Evolutionary conservation across 92 coral and sea anemone genomes (phyloP).

Genomic region (Chrysogorgia sp.): DNA sequence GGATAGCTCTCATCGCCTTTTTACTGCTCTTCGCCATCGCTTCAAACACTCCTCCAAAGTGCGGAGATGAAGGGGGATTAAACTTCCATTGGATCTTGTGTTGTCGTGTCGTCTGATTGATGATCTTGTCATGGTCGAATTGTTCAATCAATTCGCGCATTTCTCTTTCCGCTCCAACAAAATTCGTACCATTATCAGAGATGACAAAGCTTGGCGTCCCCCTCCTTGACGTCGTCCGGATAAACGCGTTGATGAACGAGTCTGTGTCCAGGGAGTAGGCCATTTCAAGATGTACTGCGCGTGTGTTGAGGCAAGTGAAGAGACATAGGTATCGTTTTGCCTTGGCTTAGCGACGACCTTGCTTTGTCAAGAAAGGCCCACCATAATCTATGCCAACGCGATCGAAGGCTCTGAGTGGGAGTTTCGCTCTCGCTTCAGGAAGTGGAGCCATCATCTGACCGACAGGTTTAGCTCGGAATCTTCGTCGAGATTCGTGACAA

Average conservation of each 20-base stretch:
- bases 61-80: no score
- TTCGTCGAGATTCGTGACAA: slow-evolving; percentile 38
- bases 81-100: slow-evolving; percentile 55
- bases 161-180: slow-evolving; percentile 68
- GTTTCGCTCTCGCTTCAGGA: slow-evolving; percentile 33
- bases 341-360: slow-evolving; percentile 52
- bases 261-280: slow-evolving; percentile 46
- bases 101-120: slow-evolving; percentile 36
- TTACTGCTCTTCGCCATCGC: no score
- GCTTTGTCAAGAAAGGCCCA: slow-evolving; percentile 30
- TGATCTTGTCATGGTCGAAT: slow-evolving; percentile 55
- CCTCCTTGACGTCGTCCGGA: slow-evolving; percentile 54
- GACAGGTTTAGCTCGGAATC: slow-evolving; percentile 38
- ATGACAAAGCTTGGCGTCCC: no score
- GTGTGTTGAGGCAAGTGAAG: slow-evolving; percentile 41
- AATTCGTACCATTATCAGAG: slow-evolving; percentile 50
- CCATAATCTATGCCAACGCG: slow-evolving; percentile 33
- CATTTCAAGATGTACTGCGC: slow-evolving; percentile 43
- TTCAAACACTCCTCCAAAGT: no score
- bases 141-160: slow-evolving; percentile 56
- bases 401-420: slow-evolving; percentile 43
- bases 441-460: slow-evolving; percentile 56
- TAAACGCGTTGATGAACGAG: slow-evolving; percentile 41
- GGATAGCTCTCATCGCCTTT: not conserved
- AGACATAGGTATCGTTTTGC: slow-evolving; percentile 42